phyloP scores from a whole-genome alignment of 2,797 vertebrate genomes.

The Lepidocolaptes lacrymiger region DNA sequence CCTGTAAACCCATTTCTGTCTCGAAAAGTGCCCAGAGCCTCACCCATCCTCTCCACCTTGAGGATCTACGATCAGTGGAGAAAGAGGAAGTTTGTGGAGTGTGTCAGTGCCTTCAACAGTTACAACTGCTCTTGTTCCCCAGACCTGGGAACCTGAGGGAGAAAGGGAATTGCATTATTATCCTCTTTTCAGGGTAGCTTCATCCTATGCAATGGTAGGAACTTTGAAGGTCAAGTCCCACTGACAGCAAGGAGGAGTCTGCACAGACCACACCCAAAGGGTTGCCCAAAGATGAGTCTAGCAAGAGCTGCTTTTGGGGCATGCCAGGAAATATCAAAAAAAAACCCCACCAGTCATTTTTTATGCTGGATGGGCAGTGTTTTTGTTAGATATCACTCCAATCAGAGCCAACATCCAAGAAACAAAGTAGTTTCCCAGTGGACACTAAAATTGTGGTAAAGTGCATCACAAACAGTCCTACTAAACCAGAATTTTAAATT shows the following conservation, averaged over 20 bases:
- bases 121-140: constrained; percentile 73
- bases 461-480: not conserved
- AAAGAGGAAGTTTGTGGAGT: constrained; percentile 76
- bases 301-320: not conserved
- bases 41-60: constrained; percentile 64
- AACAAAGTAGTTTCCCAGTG: not conserved
- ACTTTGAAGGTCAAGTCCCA: not conserved
- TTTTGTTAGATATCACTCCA: not conserved
- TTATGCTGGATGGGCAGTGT: not conserved
- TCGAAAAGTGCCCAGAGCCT: not conserved
- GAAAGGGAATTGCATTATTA: not conserved
- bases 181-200: not conserved
- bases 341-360: not conserved
- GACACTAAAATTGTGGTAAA: not conserved
- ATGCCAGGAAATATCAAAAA: not conserved
- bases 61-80: constrained; percentile 75
- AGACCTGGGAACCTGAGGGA: constrained; percentile 20
- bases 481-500: not conserved
- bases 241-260: not conserved
- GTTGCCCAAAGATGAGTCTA: not conserved
- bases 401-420: not conserved
- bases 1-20: not conserved
- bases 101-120: constrained; percentile 68
- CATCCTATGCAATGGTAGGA: not conserved
- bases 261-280: not conserved